These are phyloP conservation scores for Agriopis aurantiaria DNA, from an alignment of 2,888 invertebrate genomes.

Conservation along the genomic window DNA sequence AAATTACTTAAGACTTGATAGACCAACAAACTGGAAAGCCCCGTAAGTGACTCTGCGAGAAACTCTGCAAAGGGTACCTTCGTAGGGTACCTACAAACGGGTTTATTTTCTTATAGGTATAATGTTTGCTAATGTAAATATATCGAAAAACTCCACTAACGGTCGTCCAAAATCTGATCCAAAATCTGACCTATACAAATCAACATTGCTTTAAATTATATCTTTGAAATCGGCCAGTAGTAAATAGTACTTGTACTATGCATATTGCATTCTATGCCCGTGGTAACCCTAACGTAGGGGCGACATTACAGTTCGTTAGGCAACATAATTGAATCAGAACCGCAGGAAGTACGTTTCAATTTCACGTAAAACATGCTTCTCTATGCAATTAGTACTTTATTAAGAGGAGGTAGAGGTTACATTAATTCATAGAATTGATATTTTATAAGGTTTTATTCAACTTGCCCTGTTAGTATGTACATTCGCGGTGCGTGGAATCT, in stretches of 20 bases:
- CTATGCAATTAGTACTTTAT: constrained; percentile 40
- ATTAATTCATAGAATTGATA: background rate
- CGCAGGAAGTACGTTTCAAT: constrained; percentile 47
- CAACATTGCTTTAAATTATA: background rate
- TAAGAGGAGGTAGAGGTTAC: background rate
- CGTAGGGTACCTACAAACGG: no score
- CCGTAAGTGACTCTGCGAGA: no score
- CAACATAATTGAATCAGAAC: constrained; percentile 58
- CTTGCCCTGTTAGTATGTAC: no score
- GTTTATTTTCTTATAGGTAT: no score
- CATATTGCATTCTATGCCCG: no score
- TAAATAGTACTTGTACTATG: no score
- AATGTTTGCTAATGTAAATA: no score
- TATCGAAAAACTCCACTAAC: background rate
- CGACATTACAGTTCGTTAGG: constrained; percentile 61
- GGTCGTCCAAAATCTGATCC: no score
- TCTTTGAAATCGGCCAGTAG: background rate
- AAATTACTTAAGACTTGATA: no score
- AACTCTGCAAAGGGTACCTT: no score
- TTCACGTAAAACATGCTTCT: constrained; percentile 41
- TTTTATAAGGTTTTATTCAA: background rate
- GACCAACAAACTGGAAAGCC: no score
- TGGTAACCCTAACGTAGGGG: constrained; percentile 38
- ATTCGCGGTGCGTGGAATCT: no score
- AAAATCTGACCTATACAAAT: background rate